Conservation (phyloP, 1,140 invertebrate species). For the Drosophila oshimai region DNA sequence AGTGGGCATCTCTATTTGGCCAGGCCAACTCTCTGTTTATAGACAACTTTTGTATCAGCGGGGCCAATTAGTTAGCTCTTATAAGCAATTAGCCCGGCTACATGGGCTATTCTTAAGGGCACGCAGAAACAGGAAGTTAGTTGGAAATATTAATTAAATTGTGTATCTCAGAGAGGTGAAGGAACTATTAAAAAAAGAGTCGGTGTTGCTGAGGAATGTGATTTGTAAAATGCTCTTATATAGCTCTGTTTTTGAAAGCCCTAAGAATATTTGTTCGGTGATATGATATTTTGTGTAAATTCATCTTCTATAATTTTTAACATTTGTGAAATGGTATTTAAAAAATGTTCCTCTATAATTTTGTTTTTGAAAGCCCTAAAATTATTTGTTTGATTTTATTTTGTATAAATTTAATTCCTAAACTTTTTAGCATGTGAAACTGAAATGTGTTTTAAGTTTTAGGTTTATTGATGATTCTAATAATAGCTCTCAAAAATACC, state of each 20-base stretch:
- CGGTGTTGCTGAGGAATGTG: not conserved
- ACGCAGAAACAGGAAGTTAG: conserved; percentile 32
- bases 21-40: conserved; percentile 18
- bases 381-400: no score
- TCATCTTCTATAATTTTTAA: not conserved
- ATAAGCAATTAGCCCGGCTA: conserved; percentile 37
- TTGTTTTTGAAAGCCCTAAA: not conserved
- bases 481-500: no score
- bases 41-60: conserved; percentile 11
- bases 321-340: no score
- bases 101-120: conserved; percentile 27
- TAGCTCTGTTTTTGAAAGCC: not conserved
- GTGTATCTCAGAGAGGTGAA: conserved; percentile 5
- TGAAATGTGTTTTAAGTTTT: no score
- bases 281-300: no score
- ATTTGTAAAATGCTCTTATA: not conserved
- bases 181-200: not conserved
- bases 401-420: not conserved
- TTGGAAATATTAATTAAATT: conserved; percentile 34
- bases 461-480: no score
- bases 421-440: not conserved
- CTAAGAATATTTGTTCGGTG: not conserved
- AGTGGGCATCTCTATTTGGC: conserved; percentile 19
- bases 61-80: conserved; percentile 31
- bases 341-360: not conserved